Conservation (phyloP, 1,140 invertebrate species). For the Cepaea nemoralis region DNA sequence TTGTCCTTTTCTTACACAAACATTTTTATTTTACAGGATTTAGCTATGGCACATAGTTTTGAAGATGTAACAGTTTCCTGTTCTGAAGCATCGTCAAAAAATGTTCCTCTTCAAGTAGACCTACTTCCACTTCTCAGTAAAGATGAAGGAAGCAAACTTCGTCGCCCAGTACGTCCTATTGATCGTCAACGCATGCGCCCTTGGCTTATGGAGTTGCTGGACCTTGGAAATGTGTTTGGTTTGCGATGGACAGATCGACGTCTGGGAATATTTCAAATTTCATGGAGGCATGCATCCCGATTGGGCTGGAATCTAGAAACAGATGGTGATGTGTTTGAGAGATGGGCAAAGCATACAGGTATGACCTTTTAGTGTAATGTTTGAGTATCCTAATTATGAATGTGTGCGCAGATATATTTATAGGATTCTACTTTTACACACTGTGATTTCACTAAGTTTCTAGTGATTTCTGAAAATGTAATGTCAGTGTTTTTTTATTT, state of each 20-base stretch:
- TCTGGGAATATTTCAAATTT: conserved; percentile 57
- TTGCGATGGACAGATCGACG: conserved; percentile 58
- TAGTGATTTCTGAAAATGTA: no score
- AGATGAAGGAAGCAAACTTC: conserved; percentile 17
- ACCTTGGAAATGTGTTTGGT: conserved; percentile 52
- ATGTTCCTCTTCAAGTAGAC: conserved; percentile 28
- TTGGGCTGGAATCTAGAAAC: conserved; percentile 57
- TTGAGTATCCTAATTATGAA: not conserved
- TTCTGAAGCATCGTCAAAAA: not conserved
- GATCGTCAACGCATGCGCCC: conserved; percentile 58
- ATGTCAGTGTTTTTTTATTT: no score
- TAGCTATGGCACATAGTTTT: conserved; percentile 25
- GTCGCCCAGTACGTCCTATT: conserved; percentile 51
- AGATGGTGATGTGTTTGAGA: conserved; percentile 64
- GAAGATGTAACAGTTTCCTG: conserved; percentile 11
- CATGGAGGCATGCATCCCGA: conserved; percentile 65
- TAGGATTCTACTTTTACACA: no score
- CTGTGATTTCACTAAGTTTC: no score
- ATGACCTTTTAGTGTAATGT: not conserved
- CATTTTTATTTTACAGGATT: conserved; percentile 4
- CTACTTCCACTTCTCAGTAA: not conserved
- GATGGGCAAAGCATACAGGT: conserved; percentile 67
- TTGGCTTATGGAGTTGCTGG: conserved; percentile 56
- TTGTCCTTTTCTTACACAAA: no score
- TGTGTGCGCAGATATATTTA: no score